phyloP scores from a whole-genome alignment of 2,888 invertebrate genomes.

The Nemotelus pantherinus region DNA sequence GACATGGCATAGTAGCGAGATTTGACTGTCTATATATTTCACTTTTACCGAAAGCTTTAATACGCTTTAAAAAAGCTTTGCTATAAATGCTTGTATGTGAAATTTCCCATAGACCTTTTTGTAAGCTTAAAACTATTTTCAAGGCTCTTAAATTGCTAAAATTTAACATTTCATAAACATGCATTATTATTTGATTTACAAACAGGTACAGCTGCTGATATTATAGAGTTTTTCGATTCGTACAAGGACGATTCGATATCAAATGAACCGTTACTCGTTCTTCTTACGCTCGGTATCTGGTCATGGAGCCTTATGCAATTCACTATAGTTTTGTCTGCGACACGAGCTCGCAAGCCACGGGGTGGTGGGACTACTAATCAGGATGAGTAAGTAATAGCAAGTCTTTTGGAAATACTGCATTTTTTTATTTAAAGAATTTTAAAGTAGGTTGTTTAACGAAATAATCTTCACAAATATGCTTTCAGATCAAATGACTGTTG shows the following conservation, averaged over 20 bases:
- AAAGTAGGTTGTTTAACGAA: too few relatives aligned
- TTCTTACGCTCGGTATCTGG: slow-evolving; percentile 90
- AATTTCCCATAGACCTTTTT: background rate
- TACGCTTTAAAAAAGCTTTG: too few relatives aligned
- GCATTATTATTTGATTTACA: background rate
- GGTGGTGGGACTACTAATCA: slow-evolving; percentile 66
- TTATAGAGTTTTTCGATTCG: slow-evolving; percentile 96
- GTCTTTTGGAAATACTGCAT: background rate
- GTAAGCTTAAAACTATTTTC: background rate
- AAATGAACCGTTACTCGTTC: slow-evolving; percentile 80
- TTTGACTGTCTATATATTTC: too few relatives aligned
- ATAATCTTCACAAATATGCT: background rate
- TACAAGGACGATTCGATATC: slow-evolving; percentile 90
- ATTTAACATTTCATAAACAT: background rate
- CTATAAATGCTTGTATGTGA: background rate
- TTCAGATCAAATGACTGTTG: slow-evolving; percentile 61
- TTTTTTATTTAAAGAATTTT: too few relatives aligned
- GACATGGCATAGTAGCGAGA: too few relatives aligned
- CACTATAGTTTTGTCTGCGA: slow-evolving; percentile 91
- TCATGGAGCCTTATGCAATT: slow-evolving; percentile 94
- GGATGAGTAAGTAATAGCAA: slow-evolving; percentile 57
- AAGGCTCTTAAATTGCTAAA: background rate
- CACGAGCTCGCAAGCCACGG: slow-evolving; percentile 80
- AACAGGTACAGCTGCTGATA: slow-evolving; percentile 90
- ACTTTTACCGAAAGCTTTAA: too few relatives aligned